A percentile compares a stretch with the other conserved stretches of the same genome.
phyloP scores from a whole-genome alignment of 2,113 vertebrate genomes.

The Hippotragus niger region DNA sequence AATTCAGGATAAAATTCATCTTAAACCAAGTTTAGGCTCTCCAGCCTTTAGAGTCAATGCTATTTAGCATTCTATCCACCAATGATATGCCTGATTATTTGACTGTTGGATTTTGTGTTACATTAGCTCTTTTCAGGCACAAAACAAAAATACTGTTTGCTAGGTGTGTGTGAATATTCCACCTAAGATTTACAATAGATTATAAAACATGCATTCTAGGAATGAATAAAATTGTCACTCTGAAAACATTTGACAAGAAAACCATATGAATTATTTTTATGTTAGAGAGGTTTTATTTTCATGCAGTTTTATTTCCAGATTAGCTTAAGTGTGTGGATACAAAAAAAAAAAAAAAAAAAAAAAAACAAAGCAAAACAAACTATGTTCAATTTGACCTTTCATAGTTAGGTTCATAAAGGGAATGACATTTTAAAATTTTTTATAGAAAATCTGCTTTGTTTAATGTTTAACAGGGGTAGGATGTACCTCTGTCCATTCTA shows the following conservation, averaged over 20 bases:
- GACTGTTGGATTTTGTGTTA: neutral
- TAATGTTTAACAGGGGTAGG: neutral
- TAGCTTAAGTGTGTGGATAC: neutral
- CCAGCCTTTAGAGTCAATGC: neutral
- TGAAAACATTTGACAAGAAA: neutral
- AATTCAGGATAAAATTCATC: neutral
- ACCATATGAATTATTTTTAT: neutral
- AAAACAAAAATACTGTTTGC: neutral
- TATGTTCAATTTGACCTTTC: slow-evolving; percentile 10
- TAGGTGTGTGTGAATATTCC: neutral
- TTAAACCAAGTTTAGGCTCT: neutral
- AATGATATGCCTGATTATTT: neutral
- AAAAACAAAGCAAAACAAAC: neutral
- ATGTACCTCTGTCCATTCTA: neutral
- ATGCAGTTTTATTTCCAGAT: slow-evolving; percentile 43
- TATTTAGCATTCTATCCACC: neutral
- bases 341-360: neutral
- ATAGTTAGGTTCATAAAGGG: slow-evolving; percentile 33
- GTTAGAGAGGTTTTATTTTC: slow-evolving; percentile 21
- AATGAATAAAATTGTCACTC: neutral
- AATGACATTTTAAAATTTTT: slow-evolving; percentile 24
- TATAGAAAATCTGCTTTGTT: neutral
- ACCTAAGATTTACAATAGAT: neutral
- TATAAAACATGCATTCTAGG: neutral
- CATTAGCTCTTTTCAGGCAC: neutral